Conservation (phyloP, 2,888 invertebrate genomes). For the Mesochorus sp. region DNA sequence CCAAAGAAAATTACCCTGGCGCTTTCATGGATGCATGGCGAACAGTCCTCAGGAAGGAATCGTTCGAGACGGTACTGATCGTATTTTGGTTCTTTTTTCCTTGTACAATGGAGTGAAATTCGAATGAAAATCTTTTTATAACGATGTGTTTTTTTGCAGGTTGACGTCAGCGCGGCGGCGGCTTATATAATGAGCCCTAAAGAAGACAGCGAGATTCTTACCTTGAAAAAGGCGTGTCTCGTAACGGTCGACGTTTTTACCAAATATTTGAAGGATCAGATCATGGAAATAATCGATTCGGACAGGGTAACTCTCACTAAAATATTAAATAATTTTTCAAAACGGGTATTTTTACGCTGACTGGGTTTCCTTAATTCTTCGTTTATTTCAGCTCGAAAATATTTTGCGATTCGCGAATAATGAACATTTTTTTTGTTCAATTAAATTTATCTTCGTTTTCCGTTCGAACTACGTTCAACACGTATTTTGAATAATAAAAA, state of each 20-base stretch:
- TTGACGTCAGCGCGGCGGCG: slow-evolving; percentile 93
- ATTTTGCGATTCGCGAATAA: too few relatives aligned
- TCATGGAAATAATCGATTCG: slow-evolving; percentile 99
- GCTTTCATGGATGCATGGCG: slow-evolving; percentile 97
- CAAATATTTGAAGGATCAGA: slow-evolving; percentile 97
- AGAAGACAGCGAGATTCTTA: slow-evolving; percentile 95
- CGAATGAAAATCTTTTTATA: not conserved
- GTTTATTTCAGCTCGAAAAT: too few relatives aligned
- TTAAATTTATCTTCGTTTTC: too few relatives aligned
- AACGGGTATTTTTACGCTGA: too few relatives aligned
- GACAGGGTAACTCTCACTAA: too few relatives aligned
- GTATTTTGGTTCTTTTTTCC: too few relatives aligned
- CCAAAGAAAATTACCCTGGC: slow-evolving; percentile 96
- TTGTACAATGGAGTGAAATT: too few relatives aligned
- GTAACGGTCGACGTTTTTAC: slow-evolving; percentile 97
- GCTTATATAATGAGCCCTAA: slow-evolving; percentile 96
- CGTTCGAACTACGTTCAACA: too few relatives aligned
- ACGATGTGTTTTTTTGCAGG: slow-evolving; percentile 71
- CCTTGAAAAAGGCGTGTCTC: slow-evolving; percentile 95
- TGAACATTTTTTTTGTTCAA: too few relatives aligned
- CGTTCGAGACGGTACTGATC: slow-evolving; percentile 91
- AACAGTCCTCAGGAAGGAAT: slow-evolving; percentile 88
- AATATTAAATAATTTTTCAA: not conserved
- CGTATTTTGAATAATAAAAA: too few relatives aligned
- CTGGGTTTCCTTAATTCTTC: too few relatives aligned